Evolutionary conservation across 2,888 invertebrate genomes (phyloP).

Genomic region (Dolomedes plantarius): DNA sequence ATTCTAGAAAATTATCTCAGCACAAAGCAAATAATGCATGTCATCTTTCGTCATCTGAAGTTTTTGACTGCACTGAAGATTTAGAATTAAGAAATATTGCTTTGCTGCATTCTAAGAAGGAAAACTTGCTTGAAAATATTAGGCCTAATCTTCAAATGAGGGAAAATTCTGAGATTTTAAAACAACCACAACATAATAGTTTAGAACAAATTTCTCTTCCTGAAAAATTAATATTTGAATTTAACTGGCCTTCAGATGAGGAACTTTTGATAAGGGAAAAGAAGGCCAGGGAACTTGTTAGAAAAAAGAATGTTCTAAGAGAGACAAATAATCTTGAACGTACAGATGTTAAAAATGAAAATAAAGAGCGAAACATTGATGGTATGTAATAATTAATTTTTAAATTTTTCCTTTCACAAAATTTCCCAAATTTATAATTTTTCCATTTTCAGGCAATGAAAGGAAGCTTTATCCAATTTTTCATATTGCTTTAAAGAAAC

Average conservation of each 20-base stretch:
- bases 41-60: too few relatives aligned
- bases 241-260: conserved; percentile 50
- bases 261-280: conserved; percentile 25
- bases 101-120: too few relatives aligned
- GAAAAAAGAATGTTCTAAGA: neutral
- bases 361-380: neutral
- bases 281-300: neutral
- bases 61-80: too few relatives aligned
- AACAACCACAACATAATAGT: too few relatives aligned
- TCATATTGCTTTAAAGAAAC: neutral
- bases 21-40: too few relatives aligned
- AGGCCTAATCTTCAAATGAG: too few relatives aligned
- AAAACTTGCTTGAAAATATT: too few relatives aligned
- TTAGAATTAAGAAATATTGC: too few relatives aligned
- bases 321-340: neutral
- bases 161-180: too few relatives aligned
- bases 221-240: conserved; percentile 21
- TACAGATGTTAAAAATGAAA: neutral
- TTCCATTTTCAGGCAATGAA: neutral
- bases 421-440: too few relatives aligned
- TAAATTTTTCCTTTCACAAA: too few relatives aligned
- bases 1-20: neutral
- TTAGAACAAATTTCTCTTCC: too few relatives aligned
- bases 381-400: neutral
- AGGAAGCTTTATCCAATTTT: conserved; percentile 37